Base-by-base conservation (phyloP, 1,140 invertebrate genomes). In the Stratiolaelaps scimitus region DNA sequence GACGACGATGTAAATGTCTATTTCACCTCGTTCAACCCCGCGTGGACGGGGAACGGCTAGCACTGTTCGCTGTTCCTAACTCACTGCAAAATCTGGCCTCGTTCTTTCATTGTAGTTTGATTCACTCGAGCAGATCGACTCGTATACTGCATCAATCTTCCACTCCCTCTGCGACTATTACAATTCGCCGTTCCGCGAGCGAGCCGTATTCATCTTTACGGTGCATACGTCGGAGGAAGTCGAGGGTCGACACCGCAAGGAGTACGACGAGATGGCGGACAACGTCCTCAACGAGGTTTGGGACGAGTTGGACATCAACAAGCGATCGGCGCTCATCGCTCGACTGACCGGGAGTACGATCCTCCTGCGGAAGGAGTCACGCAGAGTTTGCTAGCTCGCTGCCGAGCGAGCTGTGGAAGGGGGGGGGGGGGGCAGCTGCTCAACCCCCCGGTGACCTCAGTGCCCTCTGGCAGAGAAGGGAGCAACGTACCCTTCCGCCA, bases 191-290 rank as follows among this genome's bases (percentile, higher is more conserved):
- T 60, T 60, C 53, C 26, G 34, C 6, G 53, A 60, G 23, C 53
- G 53, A 29, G 53, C 53, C 10, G 53, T 60, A 6, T 60, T 60
- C 23, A 60, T 60, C 23, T 60, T 60, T 34, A 60, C 53, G 26
- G 53, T 60, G 17, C 53, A 60, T 34, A 60, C 53, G 6, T 29
- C 53, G 17, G 53, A 60, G 10, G 53, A 60, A 15, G 53, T 60
- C n/a, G 53, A 60, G 53, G 23, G 23, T 10, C 53, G 53, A 2
- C 17, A n/a, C 34, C 53, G 53, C 2, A 60, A 10, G 10, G 53
- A 60, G 26, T 60, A 60, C 53, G 53, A 60, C 0, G 53, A 60
- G 20, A 60, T 60, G 53, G 53, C 53, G 15, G 53, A 60, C 34
- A 20, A 13, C 17, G 53, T 60, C 26, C 53, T 60, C 53, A 60